Base-by-base conservation (phyloP, 2,797 vertebrate genomes). In the Adelosebastes latens region DNA sequence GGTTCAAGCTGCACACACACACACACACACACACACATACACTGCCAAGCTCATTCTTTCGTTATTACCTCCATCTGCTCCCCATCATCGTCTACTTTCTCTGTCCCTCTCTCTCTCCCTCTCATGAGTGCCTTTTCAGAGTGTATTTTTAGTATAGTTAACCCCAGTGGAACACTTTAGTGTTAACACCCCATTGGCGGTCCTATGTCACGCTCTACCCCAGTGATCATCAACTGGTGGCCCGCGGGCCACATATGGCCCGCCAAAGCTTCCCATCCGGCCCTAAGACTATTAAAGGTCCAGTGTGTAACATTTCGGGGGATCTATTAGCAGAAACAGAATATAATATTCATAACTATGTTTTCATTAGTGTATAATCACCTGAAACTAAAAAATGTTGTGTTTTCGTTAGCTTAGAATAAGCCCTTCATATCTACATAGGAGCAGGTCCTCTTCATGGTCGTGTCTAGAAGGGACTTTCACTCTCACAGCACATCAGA, bases 101-200 rank as follows among this genome's bases (percentile, higher is more conserved):
- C 72, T 83, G 29, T 59, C 63, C 16, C 18, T 65, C 75, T 55
- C 49, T 67, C 71, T 62, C 75, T 55, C 27, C n/a, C 73, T 80
- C 81, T 79, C 78, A 75, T 56, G 75, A 85, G 82, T 82, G 67
- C 84, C 75, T 87, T 89, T 91, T 85, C 46, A 58, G 62, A 73
- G 88, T 76, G 68, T 93, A 94, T 94, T 94, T 93, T 92, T 92
- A 93, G 91, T 79, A 3, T 72, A 66, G 82, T 85, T 89, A 88
- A 89, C 77, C 85, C 91, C 90, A 67, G 52, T 80, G 89, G 92
- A 79, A 87, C 81, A 79, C 73, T 81, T 72, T 66, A 34, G 66
- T 76, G 82, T 91, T 86, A 86, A 90, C 85, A 91, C 81, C 64
- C 86, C 62, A 78, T 56, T 86, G 88, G 84, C 85, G 83, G 70